These are phyloP conservation scores for Nylanderia fulva DNA, from an alignment of 1,140 invertebrate genomes.

Conservation along the genomic window DNA sequence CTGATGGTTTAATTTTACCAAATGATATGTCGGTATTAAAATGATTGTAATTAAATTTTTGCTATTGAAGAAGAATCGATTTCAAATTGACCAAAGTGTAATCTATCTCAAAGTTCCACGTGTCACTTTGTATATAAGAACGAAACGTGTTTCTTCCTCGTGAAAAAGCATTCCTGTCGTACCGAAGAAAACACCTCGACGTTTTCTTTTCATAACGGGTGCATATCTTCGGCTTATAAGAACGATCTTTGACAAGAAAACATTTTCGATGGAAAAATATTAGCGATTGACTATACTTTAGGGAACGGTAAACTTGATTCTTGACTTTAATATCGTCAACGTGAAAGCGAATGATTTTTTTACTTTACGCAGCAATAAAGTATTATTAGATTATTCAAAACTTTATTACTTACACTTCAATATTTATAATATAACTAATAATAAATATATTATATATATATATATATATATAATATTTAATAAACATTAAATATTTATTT, in stretches of 20 bases:
- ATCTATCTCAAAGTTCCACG: not conserved
- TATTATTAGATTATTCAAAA: not conserved
- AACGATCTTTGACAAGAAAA: not conserved
- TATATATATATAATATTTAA: not conserved
- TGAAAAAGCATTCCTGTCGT: constrained; percentile 4
- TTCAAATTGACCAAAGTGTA: constrained; percentile 2
- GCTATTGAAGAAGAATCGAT: not conserved
- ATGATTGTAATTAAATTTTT: constrained; percentile 16
- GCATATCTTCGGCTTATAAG: constrained; percentile 22
- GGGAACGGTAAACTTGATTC: not conserved
- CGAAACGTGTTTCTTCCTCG: constrained; percentile 2
- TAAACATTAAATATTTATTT: no score
- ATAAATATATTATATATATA: no score
- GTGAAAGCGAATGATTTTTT: not conserved
- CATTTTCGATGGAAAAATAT: constrained; percentile 35
- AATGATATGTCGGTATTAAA: not conserved
- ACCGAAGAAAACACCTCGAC: constrained; percentile 19
- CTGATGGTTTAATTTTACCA: not conserved
- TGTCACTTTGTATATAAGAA: constrained; percentile 14
- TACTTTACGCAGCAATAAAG: not conserved
- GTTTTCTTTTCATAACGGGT: constrained; percentile 46
- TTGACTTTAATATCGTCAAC: not conserved
- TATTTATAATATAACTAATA: not conserved
- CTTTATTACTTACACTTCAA: not conserved
- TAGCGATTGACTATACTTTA: not conserved